Base-by-base conservation (phyloP, 2,888 invertebrate genomes). In the Noctua janthe region DNA sequence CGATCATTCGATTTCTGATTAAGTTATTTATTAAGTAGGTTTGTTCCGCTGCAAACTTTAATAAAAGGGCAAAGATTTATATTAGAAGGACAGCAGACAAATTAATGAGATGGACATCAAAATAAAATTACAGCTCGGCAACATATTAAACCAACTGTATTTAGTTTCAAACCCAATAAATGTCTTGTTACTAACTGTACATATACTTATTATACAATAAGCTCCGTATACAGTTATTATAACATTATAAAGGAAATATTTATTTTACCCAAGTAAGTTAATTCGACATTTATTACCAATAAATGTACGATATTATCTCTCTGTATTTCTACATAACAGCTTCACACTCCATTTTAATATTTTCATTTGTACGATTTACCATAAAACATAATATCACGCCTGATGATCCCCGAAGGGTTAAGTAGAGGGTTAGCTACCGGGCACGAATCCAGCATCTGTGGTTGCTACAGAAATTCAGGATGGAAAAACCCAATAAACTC, bases 221-320 rank as follows among this genome's bases (percentile, higher is more conserved):
- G 69, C 23, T 67, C 35, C 35, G 29, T 54, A 64, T 62, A 80
- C 85, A 80, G 82, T 85, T 78, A 87, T 56, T 69, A 74, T 23
- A 83, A 67, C 20, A 75, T 71, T 51, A 49, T 76, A 66, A 77
- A 74, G 11, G 13, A 62, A 71, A 62, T 59, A 71, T 77, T 82
- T 56, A 72, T 78, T 78, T 82, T 70, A 71, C 20, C 13, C 51
- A 76, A 62, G 5, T 62, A 20, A 64, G 71, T 78, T 71, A 78
- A 72, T 72, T 64, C 43, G 79, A 88, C 66, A 39, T 87, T 82
- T 85, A 84, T 76, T 7, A 39, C 66, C 29, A 39, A 70, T 89
- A 79, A 81, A 78, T 29, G 49, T 72, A 77, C 64, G 69, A 82
- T 66, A 75, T 75, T 47, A 82, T 76, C 43, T 76, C 43, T 71